A percentile compares a stretch with the other conserved stretches of the same genome.
These are phyloP conservation scores for Zosterops lateralis DNA, from an alignment of 2,113 vertebrate species.

Conservation along the genomic window DNA sequence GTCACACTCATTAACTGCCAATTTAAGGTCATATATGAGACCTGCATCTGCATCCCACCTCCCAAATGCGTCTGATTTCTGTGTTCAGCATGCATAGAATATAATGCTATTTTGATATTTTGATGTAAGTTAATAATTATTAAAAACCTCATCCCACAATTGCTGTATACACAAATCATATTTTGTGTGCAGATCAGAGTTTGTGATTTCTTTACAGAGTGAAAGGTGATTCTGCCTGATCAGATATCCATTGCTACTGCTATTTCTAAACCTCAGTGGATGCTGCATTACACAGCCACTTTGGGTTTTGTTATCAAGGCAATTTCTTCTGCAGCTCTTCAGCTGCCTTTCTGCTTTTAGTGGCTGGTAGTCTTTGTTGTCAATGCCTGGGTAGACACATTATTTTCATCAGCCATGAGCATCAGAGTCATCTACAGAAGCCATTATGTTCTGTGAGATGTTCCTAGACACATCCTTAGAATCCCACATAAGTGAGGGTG, in stretches of 20 bases:
- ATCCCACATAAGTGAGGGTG: accelerated
- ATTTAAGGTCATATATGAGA: background rate
- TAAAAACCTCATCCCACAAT: background rate
- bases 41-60: background rate
- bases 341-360: background rate
- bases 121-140: background rate
- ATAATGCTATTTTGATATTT: background rate
- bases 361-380: background rate
- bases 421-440: background rate
- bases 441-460: background rate
- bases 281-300: background rate
- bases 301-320: background rate
- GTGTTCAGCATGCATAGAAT: background rate
- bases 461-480: accelerated
- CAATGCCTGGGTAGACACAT: background rate
- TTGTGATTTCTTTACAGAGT: background rate
- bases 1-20: background rate
- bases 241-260: background rate
- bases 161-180: background rate
- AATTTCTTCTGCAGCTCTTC: background rate
- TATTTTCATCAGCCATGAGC: background rate
- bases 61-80: background rate
- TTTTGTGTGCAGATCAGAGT: background rate
- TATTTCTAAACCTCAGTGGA: background rate
- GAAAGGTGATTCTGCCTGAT: background rate